Evolutionary conservation across 2,113 vertebrate species (phyloP).

Genomic region (human): GRCh38 chr1:88135501-88136000

Average conservation of each 20-base stretch:
- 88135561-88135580: slow-evolving; percentile 78
- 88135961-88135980: slow-evolving; percentile 78
- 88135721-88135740: slow-evolving; percentile 46
- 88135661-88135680: slow-evolving; percentile 72
- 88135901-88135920: slow-evolving; percentile 80
- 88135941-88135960: slow-evolving; percentile 82
- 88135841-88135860: slow-evolving; percentile 70
- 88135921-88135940: slow-evolving; percentile 84
- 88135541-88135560: slow-evolving; percentile 76
- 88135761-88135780: not conserved
- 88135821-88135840: slow-evolving; percentile 18
- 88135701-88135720: slow-evolving; percentile 45
- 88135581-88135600: slow-evolving; percentile 73
- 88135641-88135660: slow-evolving; percentile 66
- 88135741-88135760: not conserved
- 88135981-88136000: slow-evolving; percentile 77
- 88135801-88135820: slow-evolving; percentile 18
- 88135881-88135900: slow-evolving; percentile 70
- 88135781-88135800: not conserved
- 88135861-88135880: slow-evolving; percentile 50
- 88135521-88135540: slow-evolving; percentile 66
- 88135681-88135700: slow-evolving; percentile 59
- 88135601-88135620: slow-evolving; percentile 74
- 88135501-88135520: slow-evolving; percentile 69
- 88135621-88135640: slow-evolving; percentile 63